These are phyloP conservation scores for Norana najaformis DNA, from an alignment of 2,888 invertebrate genomes.

Conservation along the genomic window DNA sequence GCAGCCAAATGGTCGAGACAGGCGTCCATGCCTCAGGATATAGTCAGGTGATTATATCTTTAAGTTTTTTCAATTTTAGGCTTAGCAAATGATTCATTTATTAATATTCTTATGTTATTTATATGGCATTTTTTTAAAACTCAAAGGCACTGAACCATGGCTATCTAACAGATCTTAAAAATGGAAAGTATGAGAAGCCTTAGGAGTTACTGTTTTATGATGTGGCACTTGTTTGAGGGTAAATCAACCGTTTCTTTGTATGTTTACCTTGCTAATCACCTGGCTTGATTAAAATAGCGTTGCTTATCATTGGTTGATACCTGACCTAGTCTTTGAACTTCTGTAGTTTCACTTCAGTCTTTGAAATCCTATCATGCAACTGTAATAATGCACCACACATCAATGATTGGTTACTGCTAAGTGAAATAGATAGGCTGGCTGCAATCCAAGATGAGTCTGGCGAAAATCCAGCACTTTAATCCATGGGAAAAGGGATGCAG, in stretches of 20 bases:
- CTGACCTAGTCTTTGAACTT: not conserved
- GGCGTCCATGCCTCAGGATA: not conserved
- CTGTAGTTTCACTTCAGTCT: too few relatives aligned
- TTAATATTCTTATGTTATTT: too few relatives aligned
- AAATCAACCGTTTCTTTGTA: not conserved
- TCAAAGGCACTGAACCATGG: too few relatives aligned
- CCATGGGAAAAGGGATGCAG: not conserved
- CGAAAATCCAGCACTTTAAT: not conserved
- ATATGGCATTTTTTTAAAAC: too few relatives aligned
- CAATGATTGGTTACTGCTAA: not conserved
- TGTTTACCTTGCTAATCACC: not conserved
- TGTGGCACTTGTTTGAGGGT: not conserved
- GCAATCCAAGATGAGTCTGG: not conserved
- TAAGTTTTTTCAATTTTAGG: too few relatives aligned
- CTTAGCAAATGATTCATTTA: too few relatives aligned
- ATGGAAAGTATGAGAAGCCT: too few relatives aligned
- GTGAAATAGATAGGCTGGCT: too few relatives aligned
- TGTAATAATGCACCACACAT: not conserved
- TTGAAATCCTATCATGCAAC: not conserved
- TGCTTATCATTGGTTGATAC: not conserved
- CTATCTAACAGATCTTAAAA: too few relatives aligned
- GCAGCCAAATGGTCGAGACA: not conserved
- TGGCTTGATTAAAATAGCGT: not conserved
- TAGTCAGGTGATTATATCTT: not conserved
- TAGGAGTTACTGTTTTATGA: too few relatives aligned